phyloP scores from a whole-genome alignment of 2,888 invertebrate species.

The Kryphioiulus occultus region DNA sequence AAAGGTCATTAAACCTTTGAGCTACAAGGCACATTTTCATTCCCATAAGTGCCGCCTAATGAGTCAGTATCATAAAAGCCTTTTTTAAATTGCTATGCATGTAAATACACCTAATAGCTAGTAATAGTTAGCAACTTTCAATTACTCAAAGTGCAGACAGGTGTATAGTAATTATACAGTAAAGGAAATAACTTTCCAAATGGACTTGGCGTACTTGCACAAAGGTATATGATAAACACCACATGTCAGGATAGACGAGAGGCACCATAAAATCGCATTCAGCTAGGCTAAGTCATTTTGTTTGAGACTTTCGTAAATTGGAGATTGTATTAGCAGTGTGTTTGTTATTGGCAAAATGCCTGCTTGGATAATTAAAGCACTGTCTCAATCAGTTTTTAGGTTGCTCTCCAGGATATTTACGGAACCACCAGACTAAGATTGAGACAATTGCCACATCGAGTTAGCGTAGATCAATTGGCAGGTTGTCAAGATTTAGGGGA shows the following conservation, averaged over 20 bases:
- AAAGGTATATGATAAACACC: background rate
- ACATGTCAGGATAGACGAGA: background rate
- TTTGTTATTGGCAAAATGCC: constrained; percentile 1
- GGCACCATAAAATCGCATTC: background rate
- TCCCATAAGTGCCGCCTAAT: background rate
- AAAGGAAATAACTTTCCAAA: background rate
- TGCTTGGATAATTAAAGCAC: background rate
- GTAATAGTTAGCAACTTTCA: background rate
- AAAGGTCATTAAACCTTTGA: constrained; percentile 11
- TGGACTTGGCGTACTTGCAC: background rate
- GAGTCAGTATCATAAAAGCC: background rate
- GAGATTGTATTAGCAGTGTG: background rate
- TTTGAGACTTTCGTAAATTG: background rate
- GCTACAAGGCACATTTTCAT: background rate
- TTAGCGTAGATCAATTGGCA: background rate
- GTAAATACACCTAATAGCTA: background rate
- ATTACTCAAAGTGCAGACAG: background rate
- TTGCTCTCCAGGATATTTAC: background rate
- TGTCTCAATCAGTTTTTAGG: background rate
- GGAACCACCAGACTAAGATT: background rate
- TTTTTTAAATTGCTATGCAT: background rate
- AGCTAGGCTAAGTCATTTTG: background rate
- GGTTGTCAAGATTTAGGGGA: background rate
- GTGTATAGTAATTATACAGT: background rate
- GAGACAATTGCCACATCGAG: background rate